phyloP scores from a whole-genome alignment of 2,113 vertebrate genomes.

The Takifugu flavidus region DNA sequence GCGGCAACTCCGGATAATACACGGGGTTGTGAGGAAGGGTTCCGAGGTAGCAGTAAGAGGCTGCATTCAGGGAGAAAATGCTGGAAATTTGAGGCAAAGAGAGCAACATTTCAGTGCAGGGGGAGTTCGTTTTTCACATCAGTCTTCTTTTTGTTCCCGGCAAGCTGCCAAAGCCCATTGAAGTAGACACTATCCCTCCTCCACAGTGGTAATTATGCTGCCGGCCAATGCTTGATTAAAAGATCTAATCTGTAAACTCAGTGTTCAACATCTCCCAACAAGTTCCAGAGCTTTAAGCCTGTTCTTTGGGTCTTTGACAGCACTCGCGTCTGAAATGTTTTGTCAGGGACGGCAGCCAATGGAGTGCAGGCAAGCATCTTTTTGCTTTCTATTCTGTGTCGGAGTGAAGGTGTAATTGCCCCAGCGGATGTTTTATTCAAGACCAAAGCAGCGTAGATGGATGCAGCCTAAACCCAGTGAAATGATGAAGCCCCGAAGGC shows the following conservation, averaged over 20 bases:
- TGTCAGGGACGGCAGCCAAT: conserved; percentile 35
- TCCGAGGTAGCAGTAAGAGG: conserved; percentile 27
- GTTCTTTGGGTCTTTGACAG: conserved; percentile 15
- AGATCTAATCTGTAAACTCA: conserved; percentile 64
- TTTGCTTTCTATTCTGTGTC: conserved; percentile 50
- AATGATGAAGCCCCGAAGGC: conserved; percentile 22
- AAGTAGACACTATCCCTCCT: conserved; percentile 59
- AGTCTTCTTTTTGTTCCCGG: conserved; percentile 56
- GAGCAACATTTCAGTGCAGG: conserved; percentile 41
- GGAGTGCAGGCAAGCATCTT: conserved; percentile 40
- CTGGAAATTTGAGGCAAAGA: conserved; percentile 41
- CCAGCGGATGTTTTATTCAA: conserved; percentile 55
- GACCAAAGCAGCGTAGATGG: conserved; percentile 31
- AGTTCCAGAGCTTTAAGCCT: conserved; percentile 40
- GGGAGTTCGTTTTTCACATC: conserved; percentile 63
- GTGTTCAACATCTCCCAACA: conserved; percentile 61
- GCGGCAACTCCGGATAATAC: conserved; percentile 30
- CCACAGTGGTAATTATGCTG: conserved; percentile 59
- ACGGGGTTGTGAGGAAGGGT: conserved; percentile 11
- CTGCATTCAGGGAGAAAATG: conserved; percentile 33
- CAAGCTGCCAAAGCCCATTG: conserved; percentile 55
- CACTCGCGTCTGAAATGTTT: conserved; percentile 22
- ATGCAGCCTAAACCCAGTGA: conserved; percentile 27
- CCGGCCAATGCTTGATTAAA: conserved; percentile 64
- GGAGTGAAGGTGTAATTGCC: conserved; percentile 59